Conservation (phyloP, 2,888 invertebrate species). For the Nymphalis polychloros region DNA sequence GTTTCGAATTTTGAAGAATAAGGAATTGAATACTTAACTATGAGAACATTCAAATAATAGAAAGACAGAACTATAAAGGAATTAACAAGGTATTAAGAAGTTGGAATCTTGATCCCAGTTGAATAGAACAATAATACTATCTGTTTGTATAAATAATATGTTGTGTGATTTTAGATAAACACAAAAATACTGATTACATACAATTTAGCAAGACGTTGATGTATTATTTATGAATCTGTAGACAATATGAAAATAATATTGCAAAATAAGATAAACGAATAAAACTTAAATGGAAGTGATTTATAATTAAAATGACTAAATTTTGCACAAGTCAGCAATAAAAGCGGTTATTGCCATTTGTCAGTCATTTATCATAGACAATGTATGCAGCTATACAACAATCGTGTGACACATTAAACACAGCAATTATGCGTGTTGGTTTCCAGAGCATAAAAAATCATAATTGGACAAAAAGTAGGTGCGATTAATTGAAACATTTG, state of each 20-base stretch:
- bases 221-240: neutral
- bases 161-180: slow-evolving; percentile 21
- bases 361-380: slow-evolving; percentile 23
- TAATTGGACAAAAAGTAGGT: slow-evolving; percentile 38
- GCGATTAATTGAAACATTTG: slow-evolving; percentile 33
- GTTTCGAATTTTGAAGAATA: slow-evolving; percentile 6
- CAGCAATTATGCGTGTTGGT: slow-evolving; percentile 26
- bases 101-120: slow-evolving; percentile 23
- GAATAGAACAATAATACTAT: slow-evolving; percentile 22
- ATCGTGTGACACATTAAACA: slow-evolving; percentile 27
- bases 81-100: slow-evolving; percentile 27
- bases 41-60: slow-evolving; percentile 28
- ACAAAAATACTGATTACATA: slow-evolving; percentile 13
- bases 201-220: slow-evolving; percentile 5
- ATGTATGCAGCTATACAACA: slow-evolving; percentile 8
- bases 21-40: slow-evolving; percentile 16
- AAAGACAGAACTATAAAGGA: slow-evolving; percentile 17
- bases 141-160: slow-evolving; percentile 16
- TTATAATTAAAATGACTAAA: neutral
- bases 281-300: neutral
- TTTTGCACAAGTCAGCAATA: neutral
- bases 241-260: neutral
- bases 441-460: slow-evolving; percentile 38
- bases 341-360: slow-evolving; percentile 9
- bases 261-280: neutral